A percentile compares a stretch with the other conserved stretches of the same genome.
Conservation (phyloP, 2,797 vertebrate genomes). For the Lagocephalus sceleratus region DNA sequence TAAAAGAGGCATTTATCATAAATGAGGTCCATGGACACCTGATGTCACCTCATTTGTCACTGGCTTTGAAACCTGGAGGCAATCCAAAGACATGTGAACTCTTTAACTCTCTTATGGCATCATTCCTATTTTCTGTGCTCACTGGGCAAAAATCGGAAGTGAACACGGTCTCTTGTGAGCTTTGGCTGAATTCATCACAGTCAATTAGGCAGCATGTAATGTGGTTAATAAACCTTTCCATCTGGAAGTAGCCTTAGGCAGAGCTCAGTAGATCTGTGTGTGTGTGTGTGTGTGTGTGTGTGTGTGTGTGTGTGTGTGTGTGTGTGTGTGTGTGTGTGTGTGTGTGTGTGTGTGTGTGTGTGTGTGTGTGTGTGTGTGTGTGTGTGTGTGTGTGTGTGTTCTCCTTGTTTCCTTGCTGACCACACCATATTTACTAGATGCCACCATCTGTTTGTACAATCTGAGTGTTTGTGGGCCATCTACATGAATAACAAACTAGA, state of each 20-base stretch:
- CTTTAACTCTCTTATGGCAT: constrained; percentile 38
- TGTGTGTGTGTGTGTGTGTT: constrained; percentile 11
- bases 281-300: constrained; percentile 16
- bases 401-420: constrained; percentile 10
- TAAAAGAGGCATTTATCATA: neutral
- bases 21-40: constrained; percentile 1
- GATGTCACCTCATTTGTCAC: constrained; percentile 6
- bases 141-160: constrained; percentile 58
- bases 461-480: constrained; percentile 53
- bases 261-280: constrained; percentile 49
- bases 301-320: constrained; percentile 12
- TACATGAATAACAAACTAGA: constrained; percentile 70
- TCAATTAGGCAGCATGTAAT: constrained; percentile 70
- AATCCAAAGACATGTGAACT: constrained; percentile 42
- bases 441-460: constrained; percentile 58
- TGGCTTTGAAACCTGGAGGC: constrained; percentile 17
- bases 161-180: constrained; percentile 53
- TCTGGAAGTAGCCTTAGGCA: constrained; percentile 58
- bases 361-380: constrained; percentile 13
- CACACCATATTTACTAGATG: constrained; percentile 43
- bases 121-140: constrained; percentile 48
- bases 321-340: neutral
- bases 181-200: constrained; percentile 67
- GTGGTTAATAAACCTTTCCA: constrained; percentile 68
- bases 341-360: constrained; percentile 1